Base-by-base conservation (phyloP, 1,140 invertebrate species). In the Pseudomyrmex concolor region DNA sequence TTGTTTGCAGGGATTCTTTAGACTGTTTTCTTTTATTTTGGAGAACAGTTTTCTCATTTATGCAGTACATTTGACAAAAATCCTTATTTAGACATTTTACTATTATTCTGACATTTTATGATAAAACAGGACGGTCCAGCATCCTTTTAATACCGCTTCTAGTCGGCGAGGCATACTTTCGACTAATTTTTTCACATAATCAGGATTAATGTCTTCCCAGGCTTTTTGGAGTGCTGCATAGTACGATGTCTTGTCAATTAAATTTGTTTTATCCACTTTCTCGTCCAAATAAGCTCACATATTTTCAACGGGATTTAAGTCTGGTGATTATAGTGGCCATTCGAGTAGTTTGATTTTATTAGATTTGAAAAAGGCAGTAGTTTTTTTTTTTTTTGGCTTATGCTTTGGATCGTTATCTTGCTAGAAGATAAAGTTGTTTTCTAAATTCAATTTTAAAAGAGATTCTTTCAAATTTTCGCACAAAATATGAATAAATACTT, bases 101-200 rank as follows among this genome's bases (percentile, higher is more conserved):
- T n/a, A n/a, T n/a, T n/a, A n/a, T n/a, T n/a, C n/a, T n/a, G n/a
- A n/a, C n/a, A n/a, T n/a, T n/a, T n/a, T n/a, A n/a, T n/a, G n/a
- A n/a, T n/a, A n/a, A n/a, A n/a, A n/a, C n/a, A n/a, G n/a, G n/a
- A n/a, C n/a, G n/a, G n/a, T n/a, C n/a, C n/a, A n/a, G n/a, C n/a
- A n/a, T n/a, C n/a, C 13, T 51, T 62, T 70, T 25, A 81, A 73
- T 66, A 80, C 67, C 13, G 68, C 74, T 25, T 73, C 54, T 34
- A 67, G 19, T 12, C 19, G 1, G 13, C 57, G 19, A 50, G 64
- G 19, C 50, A 67, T 55, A 71, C 55, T 70, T 13, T 50, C 45
- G 45, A 85, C 19, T 12, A 85, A 43, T 66, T 85, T 85, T 83
- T 48, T 5, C n/a, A 71, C 76, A 1, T 64, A 48, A 13, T 85